Percentiles rank a stretch among this genome's conserved stretches.
These are phyloP conservation scores for Capreolus pygargus DNA, from an alignment of 2,113 vertebrate genomes.

Conservation along the genomic window DNA sequence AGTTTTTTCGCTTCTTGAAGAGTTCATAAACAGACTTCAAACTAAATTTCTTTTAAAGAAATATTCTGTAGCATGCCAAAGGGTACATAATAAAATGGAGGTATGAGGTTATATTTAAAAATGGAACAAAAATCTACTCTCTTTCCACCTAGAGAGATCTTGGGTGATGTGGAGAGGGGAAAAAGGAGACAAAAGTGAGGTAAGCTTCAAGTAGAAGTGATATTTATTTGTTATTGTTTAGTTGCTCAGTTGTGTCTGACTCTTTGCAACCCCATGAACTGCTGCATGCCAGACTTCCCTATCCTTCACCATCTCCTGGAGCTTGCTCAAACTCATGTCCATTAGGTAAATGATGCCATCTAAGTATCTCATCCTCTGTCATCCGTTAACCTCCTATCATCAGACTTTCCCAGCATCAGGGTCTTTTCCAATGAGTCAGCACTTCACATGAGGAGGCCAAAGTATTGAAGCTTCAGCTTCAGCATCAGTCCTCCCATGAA, in stretches of 20 bases:
- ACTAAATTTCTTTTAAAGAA: background rate
- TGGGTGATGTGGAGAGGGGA: background rate
- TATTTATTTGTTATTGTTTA: background rate
- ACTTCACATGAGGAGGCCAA: background rate
- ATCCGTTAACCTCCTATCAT: background rate
- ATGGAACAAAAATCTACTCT: background rate
- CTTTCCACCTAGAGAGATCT: background rate
- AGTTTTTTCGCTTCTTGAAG: rapidly evolving
- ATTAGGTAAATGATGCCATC: background rate
- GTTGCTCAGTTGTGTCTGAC: background rate
- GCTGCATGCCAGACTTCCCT: background rate
- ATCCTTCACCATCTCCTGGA: background rate
- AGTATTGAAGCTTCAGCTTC: background rate
- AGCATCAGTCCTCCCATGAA: background rate
- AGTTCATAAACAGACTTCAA: background rate
- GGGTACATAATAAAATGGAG: background rate
- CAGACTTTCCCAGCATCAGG: background rate
- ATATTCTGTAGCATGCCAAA: background rate
- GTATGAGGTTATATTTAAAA: background rate
- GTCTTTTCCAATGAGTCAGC: background rate
- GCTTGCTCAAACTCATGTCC: background rate
- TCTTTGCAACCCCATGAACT: background rate
- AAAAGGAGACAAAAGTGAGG: background rate
- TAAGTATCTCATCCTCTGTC: background rate
- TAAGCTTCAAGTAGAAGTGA: background rate